Evolutionary conservation across 2,888 invertebrate genomes (phyloP).

Genomic region (Fabriciana adippe): DNA sequence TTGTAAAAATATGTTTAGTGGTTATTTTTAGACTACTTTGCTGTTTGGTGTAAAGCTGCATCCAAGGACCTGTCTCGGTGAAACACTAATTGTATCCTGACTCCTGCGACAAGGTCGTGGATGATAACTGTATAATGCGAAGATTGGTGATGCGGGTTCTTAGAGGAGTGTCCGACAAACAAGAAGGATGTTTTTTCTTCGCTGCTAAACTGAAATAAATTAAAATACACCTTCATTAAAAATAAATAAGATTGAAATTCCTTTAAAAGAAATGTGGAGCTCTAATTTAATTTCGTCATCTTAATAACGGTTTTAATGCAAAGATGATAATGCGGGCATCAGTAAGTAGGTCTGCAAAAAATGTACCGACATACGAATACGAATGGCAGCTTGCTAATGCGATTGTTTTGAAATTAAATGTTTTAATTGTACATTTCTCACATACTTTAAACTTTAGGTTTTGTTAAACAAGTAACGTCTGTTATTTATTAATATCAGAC

Average conservation of each 20-base stretch:
- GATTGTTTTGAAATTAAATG: too few relatives aligned
- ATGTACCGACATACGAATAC: background rate
- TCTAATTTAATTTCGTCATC: slow-evolving; percentile 32
- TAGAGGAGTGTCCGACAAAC: slow-evolving; percentile 32
- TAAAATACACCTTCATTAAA: slow-evolving; percentile 16
- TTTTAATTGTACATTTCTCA: too few relatives aligned
- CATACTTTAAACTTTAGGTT: too few relatives aligned
- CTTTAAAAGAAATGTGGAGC: background rate
- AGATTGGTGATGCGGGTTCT: slow-evolving; percentile 70
- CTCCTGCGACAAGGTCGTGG: slow-evolving; percentile 59
- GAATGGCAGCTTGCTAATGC: too few relatives aligned
- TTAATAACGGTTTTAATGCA: slow-evolving; percentile 27
- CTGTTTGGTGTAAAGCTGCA: slow-evolving; percentile 53
- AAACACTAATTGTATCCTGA: slow-evolving; percentile 68
- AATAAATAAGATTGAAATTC: slow-evolving; percentile 22
- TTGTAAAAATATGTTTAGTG: too few relatives aligned
- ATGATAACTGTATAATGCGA: slow-evolving; percentile 69
- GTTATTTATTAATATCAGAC: too few relatives aligned
- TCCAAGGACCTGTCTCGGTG: slow-evolving; percentile 54
- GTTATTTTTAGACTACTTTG: slow-evolving; percentile 38
- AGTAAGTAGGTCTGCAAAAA: slow-evolving; percentile 7
- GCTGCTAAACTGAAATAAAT: slow-evolving; percentile 1
- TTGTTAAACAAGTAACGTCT: too few relatives aligned
- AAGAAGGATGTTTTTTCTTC: slow-evolving; percentile 25
- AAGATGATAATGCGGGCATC: slow-evolving; percentile 40